Conservation (phyloP, 37 sponge, comb jelly and placozoan species). For the Chondrosia reniformis region DNA sequence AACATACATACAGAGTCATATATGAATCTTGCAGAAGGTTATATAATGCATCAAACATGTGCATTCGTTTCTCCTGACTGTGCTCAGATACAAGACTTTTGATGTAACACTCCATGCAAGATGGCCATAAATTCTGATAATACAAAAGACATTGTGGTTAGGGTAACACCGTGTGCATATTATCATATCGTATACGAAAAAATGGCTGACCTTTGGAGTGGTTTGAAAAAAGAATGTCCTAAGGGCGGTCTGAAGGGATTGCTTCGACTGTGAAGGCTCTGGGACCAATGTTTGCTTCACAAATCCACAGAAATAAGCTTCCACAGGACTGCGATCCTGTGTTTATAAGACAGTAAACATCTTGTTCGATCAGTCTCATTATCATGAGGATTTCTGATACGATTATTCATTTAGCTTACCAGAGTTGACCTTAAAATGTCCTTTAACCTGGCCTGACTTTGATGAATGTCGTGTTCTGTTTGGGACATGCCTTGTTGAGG, state of each 20-base stretch:
- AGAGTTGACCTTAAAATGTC: neutral
- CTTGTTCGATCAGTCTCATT: neutral
- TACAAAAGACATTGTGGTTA: neutral
- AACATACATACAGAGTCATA: no score
- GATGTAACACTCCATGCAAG: slow-evolving; percentile 9
- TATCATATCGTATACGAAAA: no score
- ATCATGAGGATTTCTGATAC: neutral
- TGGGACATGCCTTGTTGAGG: no score
- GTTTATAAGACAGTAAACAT: neutral
- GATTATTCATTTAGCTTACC: neutral
- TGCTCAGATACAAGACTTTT: neutral
- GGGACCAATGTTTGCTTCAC: slow-evolving; percentile 50
- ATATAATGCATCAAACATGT: neutral
- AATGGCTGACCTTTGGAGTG: neutral
- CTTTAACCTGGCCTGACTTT: slow-evolving; percentile 13
- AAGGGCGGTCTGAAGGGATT: slow-evolving; percentile 29
- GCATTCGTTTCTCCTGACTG: slow-evolving; percentile 5
- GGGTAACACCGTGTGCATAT: neutral
- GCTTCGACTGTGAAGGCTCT: neutral
- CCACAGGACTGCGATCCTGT: slow-evolving; percentile 1
- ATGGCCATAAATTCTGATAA: neutral
- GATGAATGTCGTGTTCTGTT: slow-evolving; percentile 8
- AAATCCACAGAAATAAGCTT: slow-evolving; percentile 27
- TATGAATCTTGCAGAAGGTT: no score
- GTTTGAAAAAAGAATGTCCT: slow-evolving; percentile 29